Evolutionary conservation across 2,113 vertebrate genomes (phyloP), one percentile per base, ranked within the genome.

Genomic region (Macaca nemestrina): DNA sequence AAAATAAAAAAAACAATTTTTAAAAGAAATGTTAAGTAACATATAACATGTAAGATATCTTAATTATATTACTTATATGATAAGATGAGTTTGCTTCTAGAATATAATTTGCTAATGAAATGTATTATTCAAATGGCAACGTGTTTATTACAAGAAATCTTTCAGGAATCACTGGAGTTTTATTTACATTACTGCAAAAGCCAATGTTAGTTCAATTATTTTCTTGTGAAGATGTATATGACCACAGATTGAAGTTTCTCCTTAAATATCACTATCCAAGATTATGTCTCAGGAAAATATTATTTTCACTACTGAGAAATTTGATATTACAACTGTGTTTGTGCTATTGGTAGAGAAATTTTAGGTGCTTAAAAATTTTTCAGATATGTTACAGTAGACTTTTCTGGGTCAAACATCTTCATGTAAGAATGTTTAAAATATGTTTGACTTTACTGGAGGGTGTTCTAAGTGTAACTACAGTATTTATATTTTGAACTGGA

Each of bases 101-200:
- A 97, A 86, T 82, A 76, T 61, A 91, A 88, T 83, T 50, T 61
- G 55, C 30, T 92, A 94, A 75, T 75, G 70, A 84, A 83, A 75
- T 88, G 4, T 72, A 43, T 85, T 93, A 78, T 93, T 88, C 85
- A 75, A 93, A 90, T 83, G 22, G 64, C 55, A 96, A 52, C 75
- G 76, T 96, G 72, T 95, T 85, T 96, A 43, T 40, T 82, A 22
- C 13, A 89, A 87, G 80, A 95, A 94, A 92, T 8, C 43, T 86
- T 92, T 22, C 57, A 80, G 64, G 40, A 88, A 52, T 48, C 70
- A 67, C 23, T 78, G 25, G 57, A 88, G 30, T 93, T 93, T 85
- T 94, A 93, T 91, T 93, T 90, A 87, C 55, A 80, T 88, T 43
- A 95, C n/a, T 95, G 22, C 67, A 92, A 95, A 89, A 97, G 75